Evolutionary conservation across 2,113 vertebrate species (phyloP), one percentile per base, ranked within the genome.

Genomic region (Echinops telfairi): DNA sequence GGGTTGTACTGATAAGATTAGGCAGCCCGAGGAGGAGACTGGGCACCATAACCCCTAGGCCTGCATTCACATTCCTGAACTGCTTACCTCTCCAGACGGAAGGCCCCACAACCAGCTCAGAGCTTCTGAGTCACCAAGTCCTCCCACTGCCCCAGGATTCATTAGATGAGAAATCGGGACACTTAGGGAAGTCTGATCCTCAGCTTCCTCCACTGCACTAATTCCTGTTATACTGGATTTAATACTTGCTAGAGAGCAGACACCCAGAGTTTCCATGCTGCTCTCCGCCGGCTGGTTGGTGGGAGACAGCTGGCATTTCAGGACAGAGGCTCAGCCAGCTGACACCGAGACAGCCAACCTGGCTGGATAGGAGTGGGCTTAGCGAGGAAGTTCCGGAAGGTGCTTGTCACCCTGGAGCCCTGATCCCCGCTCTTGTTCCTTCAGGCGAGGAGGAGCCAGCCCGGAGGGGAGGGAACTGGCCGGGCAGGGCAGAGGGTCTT

Each of bases 191-290:
- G 81, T 73, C 84, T 94, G 89, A 84, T 40, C 90, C 81, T 71
- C 31, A 17, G 64, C 83, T 92, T 84, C 36, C 77, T 94, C 57
- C 20, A 12, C 76, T 29, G n/a, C 36, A 2, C 40, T 33, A 57
- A 77, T 92, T 92, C 86, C 83, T 82, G 19, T 81, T 85, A 78
- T 89, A 89, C 78, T n/a, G 10, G 62, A 60, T 93, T 94, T 89
- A 83, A 64, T 71, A 38, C 79, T 91, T n/a, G 2, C 53, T 11
- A 83, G 81, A 77, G 85, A 83, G 47, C 6, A 53, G 78, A 27
- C 73, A 58, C n/a, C 23, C 82, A 79, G 57, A 10, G 0, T 66
- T 0, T 2, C 36, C 38, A 33, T 75, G 81, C 57, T 47, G 1
- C 84, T 95, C 86, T 82, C 36, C 40, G 14, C 5, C 2, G 81